Conservation (phyloP, 2,113 vertebrate species). For the Calyptommatus sinebrachiatus region DNA sequence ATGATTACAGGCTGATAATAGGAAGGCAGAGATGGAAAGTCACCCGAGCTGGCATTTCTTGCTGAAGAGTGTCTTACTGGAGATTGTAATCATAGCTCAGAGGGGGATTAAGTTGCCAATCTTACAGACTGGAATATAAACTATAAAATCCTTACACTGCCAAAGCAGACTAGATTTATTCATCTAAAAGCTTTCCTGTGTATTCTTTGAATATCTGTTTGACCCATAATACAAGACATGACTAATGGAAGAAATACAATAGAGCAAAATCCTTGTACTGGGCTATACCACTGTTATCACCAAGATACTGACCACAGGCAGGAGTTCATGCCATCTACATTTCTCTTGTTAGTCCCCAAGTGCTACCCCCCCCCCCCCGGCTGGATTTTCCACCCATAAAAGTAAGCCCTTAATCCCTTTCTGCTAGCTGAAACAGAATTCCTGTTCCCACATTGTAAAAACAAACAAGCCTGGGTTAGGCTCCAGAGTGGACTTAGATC, state of each 20-base stretch:
- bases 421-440: too few species aligned
- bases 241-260: background rate
- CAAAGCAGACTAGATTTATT: background rate
- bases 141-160: background rate
- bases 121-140: background rate
- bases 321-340: background rate
- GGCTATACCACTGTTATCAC: background rate
- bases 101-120: background rate
- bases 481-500: too few species aligned
- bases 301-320: background rate
- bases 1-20: background rate
- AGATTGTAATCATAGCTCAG: constrained; percentile 16
- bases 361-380: too few species aligned
- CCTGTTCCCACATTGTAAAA: too few species aligned
- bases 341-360: too few species aligned
- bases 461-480: too few species aligned
- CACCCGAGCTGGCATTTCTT: background rate
- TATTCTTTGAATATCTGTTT: background rate
- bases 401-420: too few species aligned
- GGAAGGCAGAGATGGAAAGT: background rate
- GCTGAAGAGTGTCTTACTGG: background rate
- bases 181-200: background rate
- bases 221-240: background rate
- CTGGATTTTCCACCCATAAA: too few species aligned
- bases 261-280: background rate